These are phyloP conservation scores for Callionymus lyra DNA, from an alignment of 2,113 vertebrate genomes.

Conservation along the genomic window DNA sequence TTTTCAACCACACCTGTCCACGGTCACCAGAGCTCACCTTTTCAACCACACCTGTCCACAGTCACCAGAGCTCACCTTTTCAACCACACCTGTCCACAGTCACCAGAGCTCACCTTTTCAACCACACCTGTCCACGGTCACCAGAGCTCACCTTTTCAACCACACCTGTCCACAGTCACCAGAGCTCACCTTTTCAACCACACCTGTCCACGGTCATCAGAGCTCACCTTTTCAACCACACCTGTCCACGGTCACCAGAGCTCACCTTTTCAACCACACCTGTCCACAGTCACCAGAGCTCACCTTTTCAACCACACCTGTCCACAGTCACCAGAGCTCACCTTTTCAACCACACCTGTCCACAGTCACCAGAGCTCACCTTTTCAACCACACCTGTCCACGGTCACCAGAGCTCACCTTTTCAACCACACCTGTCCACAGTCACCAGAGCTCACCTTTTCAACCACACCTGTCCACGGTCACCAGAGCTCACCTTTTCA, in stretches of 20 bases:
- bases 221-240: constrained; percentile 98
- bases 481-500: constrained; percentile 91
- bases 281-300: too few species aligned
- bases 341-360: constrained; percentile 98
- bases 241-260: too few species aligned
- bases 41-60: constrained; percentile 99
- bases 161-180: too few species aligned
- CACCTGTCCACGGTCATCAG: too few species aligned
- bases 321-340: too few species aligned
- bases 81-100: constrained; percentile 97
- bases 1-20: constrained; percentile 98
- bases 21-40: constrained; percentile 86
- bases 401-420: constrained; percentile 86
- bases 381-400: constrained; percentile 98
- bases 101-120: constrained; percentile 91
- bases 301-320: constrained; percentile 98
- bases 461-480: constrained; percentile 97
- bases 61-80: constrained; percentile 91
- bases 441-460: constrained; percentile 91
- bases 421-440: constrained; percentile 99
- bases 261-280: constrained; percentile 97
- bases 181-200: constrained; percentile 94
- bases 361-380: constrained; percentile 86
- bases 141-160: constrained; percentile 91
- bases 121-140: too few species aligned